Percentiles rank a stretch among this genome's conserved stretches.
Evolutionary conservation across 2,888 invertebrate species (phyloP).

Genomic region (Lepidonotus clava): DNA sequence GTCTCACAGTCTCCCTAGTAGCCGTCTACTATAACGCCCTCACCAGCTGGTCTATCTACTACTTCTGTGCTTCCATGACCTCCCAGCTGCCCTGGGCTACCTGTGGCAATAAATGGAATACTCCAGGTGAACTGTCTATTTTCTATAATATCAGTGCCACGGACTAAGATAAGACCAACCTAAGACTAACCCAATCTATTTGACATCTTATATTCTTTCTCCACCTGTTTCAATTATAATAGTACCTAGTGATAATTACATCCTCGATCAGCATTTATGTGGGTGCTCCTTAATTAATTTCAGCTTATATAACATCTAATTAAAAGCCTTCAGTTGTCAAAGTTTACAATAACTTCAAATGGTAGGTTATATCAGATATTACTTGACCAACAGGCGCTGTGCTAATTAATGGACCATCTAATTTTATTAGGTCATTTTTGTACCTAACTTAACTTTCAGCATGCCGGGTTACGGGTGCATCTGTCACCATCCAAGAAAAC

Average conservation of each 20-base stretch:
- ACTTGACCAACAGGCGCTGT: too few relatives aligned
- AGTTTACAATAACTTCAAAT: too few relatives aligned
- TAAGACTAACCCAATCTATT: too few relatives aligned
- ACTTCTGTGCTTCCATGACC: constrained; percentile 43
- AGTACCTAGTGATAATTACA: neutral
- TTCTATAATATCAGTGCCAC: neutral
- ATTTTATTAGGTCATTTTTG: too few relatives aligned
- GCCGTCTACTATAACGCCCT: constrained; percentile 28
- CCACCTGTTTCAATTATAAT: neutral
- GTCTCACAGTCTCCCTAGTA: neutral
- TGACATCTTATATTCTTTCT: neutral
- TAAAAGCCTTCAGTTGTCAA: too few relatives aligned
- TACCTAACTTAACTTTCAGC: too few relatives aligned
- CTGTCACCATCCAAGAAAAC: neutral
- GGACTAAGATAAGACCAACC: neutral
- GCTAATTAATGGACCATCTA: too few relatives aligned
- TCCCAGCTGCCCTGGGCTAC: constrained; percentile 17
- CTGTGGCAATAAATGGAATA: constrained; percentile 29
- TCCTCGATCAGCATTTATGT: too few relatives aligned
- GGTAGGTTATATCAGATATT: too few relatives aligned
- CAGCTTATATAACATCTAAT: too few relatives aligned
- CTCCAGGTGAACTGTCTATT: neutral
- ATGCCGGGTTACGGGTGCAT: neutral
- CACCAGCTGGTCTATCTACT: constrained; percentile 38
- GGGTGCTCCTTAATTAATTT: too few relatives aligned